These are phyloP conservation scores for Pandemis heparana DNA, from an alignment of 2,888 invertebrate species.

Conservation along the genomic window DNA sequence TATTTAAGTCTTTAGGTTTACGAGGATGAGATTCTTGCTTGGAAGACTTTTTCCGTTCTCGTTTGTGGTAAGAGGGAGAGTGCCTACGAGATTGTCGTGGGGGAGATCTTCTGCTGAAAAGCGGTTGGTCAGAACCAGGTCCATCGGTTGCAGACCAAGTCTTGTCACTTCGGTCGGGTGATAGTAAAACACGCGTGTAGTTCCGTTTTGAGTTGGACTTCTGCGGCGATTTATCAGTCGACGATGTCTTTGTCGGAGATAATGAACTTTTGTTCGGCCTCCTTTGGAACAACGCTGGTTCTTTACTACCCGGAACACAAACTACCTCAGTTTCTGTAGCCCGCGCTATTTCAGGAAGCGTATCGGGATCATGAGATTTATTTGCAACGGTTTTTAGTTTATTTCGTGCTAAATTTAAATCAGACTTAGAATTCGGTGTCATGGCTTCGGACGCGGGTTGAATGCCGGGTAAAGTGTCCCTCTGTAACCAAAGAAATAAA, in stretches of 20 bases:
- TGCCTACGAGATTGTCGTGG: constrained; percentile 53
- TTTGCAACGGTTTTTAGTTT: constrained; percentile 67
- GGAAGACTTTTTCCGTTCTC: constrained; percentile 65
- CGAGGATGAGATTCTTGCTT: constrained; percentile 53
- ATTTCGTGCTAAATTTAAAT: constrained; percentile 66
- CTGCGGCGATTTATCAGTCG: constrained; percentile 47
- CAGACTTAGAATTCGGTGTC: constrained; percentile 52
- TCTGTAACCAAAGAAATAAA: constrained; percentile 59
- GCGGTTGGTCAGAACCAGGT: constrained; percentile 53
- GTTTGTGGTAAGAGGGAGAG: constrained; percentile 66
- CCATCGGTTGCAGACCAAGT: constrained; percentile 54
- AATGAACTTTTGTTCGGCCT: constrained; percentile 63
- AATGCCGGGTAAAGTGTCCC: constrained; percentile 57
- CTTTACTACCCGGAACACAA: constrained; percentile 72
- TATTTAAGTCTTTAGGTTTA: constrained; percentile 70
- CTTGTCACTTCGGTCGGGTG: constrained; percentile 63
- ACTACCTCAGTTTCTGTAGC: constrained; percentile 66
- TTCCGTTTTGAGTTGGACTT: constrained; percentile 55
- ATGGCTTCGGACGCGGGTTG: constrained; percentile 46
- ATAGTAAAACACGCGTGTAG: constrained; percentile 75
- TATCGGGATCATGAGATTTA: constrained; percentile 59
- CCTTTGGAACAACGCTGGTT: constrained; percentile 77
- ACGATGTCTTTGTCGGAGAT: constrained; percentile 48
- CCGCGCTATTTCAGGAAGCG: constrained; percentile 73
- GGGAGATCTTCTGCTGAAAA: constrained; percentile 68